Conservation (phyloP, 1,140 invertebrate species). For the Scaptomyza hsui region DNA sequence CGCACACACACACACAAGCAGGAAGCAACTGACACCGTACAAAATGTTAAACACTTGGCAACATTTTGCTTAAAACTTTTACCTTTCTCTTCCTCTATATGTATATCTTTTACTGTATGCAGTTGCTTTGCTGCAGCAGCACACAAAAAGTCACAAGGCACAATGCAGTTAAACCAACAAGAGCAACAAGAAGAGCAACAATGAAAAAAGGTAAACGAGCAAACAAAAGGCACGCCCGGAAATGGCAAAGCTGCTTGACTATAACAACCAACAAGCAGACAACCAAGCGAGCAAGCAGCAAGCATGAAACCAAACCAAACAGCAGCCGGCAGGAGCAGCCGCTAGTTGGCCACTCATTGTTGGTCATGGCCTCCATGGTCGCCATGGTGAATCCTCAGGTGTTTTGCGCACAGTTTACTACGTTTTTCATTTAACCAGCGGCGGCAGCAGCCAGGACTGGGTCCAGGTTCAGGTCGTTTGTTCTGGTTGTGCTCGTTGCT, state of each 20-base stretch:
- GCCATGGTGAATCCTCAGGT: slow-evolving; percentile 83
- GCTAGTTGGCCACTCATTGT: slow-evolving; percentile 78
- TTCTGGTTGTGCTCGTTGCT: slow-evolving; percentile 45
- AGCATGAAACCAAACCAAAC: slow-evolving; percentile 1
- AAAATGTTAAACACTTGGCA: slow-evolving; percentile 84
- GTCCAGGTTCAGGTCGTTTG: slow-evolving; percentile 58
- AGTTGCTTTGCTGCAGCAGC: slow-evolving; percentile 50
- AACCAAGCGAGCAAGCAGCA: slow-evolving; percentile 19
- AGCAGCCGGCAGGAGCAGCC: slow-evolving; percentile 20
- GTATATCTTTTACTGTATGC: slow-evolving; percentile 1
- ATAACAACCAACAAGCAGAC: slow-evolving; percentile 53
- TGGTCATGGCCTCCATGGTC: slow-evolving; percentile 50
- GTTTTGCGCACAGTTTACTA: slow-evolving; percentile 82
- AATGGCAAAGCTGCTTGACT: slow-evolving; percentile 79
- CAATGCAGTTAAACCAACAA: slow-evolving; percentile 71
- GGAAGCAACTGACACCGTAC: slow-evolving; percentile 82
- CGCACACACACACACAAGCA: slow-evolving; percentile 52
- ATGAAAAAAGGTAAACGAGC: slow-evolving; percentile 74
- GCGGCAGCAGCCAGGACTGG: not conserved
- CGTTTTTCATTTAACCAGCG: slow-evolving; percentile 80
- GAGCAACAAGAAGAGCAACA: slow-evolving; percentile 42
- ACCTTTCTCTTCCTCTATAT: not conserved
- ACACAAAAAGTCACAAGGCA: slow-evolving; percentile 74
- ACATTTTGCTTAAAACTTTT: slow-evolving; percentile 81
- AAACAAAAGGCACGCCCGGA: slow-evolving; percentile 78